Percentiles rank a stretch among this genome's conserved stretches.
phyloP scores from a whole-genome alignment of 2,888 invertebrate genomes.

The Smittia aterrima region DNA sequence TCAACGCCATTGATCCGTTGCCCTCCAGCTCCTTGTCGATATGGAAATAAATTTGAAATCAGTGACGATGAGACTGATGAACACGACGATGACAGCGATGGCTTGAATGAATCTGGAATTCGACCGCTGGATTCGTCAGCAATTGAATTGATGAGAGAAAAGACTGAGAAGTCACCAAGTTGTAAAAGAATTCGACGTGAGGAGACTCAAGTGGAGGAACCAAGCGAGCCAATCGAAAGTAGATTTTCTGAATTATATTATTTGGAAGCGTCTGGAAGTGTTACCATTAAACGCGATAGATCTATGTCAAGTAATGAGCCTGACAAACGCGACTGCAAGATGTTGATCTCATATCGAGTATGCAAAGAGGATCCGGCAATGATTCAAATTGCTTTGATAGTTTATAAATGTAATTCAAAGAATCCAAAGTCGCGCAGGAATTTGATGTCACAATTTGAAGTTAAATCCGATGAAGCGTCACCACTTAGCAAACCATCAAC shows the following conservation, averaged over 20 bases:
- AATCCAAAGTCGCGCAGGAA: conserved; percentile 15
- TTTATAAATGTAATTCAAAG: conserved; percentile 13
- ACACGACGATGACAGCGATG: neutral
- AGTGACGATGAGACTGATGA: neutral
- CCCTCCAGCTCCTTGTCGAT: conserved; percentile 14
- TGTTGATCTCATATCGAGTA: conserved; percentile 19
- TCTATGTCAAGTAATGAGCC: neutral
- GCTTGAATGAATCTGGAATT: neutral
- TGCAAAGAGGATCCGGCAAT: neutral
- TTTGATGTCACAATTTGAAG: neutral
- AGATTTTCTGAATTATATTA: conserved; percentile 19
- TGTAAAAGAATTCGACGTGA: neutral
- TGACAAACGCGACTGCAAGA: neutral
- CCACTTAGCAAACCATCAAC: neutral
- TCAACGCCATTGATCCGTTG: neutral
- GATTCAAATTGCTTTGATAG: conserved; percentile 29
- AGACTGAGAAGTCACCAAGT: neutral
- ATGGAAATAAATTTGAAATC: neutral
- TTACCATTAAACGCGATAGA: neutral
- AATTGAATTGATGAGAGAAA: neutral
- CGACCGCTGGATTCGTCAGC: neutral
- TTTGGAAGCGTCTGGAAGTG: neutral
- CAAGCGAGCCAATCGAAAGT: neutral
- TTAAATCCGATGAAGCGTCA: neutral
- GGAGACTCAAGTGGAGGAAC: neutral